Evolutionary conservation across 2,113 vertebrate genomes (phyloP), one percentile per base, ranked within the genome.

Genomic region (Seriola rivoliana): DNA sequence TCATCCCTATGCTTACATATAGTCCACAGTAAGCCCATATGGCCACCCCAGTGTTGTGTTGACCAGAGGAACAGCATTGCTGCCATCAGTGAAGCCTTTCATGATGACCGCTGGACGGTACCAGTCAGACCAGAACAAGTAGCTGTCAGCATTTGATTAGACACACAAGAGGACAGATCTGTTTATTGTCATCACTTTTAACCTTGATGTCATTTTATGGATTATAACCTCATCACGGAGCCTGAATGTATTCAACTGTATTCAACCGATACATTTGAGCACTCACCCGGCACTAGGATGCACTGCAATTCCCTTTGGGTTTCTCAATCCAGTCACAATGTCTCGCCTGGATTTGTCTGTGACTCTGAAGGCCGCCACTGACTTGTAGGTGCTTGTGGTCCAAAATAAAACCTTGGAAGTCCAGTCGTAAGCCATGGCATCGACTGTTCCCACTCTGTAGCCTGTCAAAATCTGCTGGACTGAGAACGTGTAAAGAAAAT

Each of bases 341-440:
- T 94, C 91, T 62, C 89, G 82, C 29, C 87, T 92, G 25, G 94
- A 95, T 65, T 91, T 91, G 86, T 95, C 93, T 25, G 71, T 71
- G 57, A 94, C 80, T 85, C 29, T 92, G 66, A 94, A 91, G 34
- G 93, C 94, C n/a, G 85, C 84, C 40, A 95, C 85, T 0, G 72
- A 1, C 55, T 14, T 89, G 81, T 92, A 93, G 23, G 75, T 78
- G 72, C 62, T 87, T 52, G 93, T 81, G 21, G 88, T 95, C 94
- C 94, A 95, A 81, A 94, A 95, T 75, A 95, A 89, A 59, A 94
- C 93, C 40, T 93, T 94, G 62, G 94, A 91, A 36, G 94, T 94
- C 94, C 94, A 95, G 85, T 95, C 94, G 0, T 94, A 95, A 59
- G 94, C 93, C 94, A 95, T 93, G 59, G 91, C 78, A 19, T 95